Evolutionary conservation across 2,888 invertebrate species (phyloP), one percentile per base, ranked within the genome.

Genomic region (Trissoscelio sp.): DNA sequence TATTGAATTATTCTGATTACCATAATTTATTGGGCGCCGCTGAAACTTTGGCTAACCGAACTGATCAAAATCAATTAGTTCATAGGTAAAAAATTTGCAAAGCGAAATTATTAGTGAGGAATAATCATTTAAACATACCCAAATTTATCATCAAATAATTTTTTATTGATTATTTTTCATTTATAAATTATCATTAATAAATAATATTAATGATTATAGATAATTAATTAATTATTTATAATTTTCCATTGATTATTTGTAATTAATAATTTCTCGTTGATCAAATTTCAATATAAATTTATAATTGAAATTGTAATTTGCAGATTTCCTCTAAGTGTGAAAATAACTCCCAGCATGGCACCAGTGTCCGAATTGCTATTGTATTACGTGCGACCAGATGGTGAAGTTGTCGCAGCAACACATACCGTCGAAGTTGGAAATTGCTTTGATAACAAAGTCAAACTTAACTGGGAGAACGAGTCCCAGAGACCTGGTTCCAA

Each of bases 361-460:
- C 92, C 92, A 0, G 87, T 92, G 9, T 92, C 92, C 11, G 91
- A 93, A 84, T 83, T 93, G 24, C 88, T 94, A 1, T 91, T 94
- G 1, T 94, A 94, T 87, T 94, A 94, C 85, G 91, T 93, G 9
- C 89, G 92, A 24, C 87, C 90, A 9, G 93, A 93, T 82, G 93
- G 93, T 1, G 94, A 94, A 89, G 92, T 92, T 0, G 92, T 94
- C 0, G 93, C 94, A 0, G 92, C 93, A 58, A 92, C 92, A 11
- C 91, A 92, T 73, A 91, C 92, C 34, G 92, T 94, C 73, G 89
- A 92, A 18, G 92, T 94, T 0, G 92, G 93, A 70, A 92, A 92
- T 14, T 94, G 94, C 84, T 92, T 94, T 79, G 91, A 92, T 53
- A 93, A 94, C 86, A 92, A 92, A 87, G 94, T 94, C 66, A 90